phyloP scores from a whole-genome alignment of 2,113 vertebrate genomes.

The Mesoclemmys tuberculata region DNA sequence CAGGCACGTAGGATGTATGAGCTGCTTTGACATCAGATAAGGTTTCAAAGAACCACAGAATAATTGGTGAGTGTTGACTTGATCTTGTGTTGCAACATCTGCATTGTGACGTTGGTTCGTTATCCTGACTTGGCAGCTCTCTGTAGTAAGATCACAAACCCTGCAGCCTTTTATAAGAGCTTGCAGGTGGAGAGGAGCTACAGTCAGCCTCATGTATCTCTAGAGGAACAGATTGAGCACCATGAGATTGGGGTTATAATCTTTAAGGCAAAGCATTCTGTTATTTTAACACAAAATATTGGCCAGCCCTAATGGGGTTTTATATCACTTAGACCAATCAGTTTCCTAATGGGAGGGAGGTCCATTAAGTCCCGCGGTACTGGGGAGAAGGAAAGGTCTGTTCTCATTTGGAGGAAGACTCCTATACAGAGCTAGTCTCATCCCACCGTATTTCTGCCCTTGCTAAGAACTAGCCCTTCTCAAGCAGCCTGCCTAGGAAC shows the following conservation, averaged over 20 bases:
- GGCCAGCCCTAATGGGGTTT: not conserved
- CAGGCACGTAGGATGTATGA: not conserved
- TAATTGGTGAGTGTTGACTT: not conserved
- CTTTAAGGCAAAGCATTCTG: not conserved
- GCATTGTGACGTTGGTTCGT: rapidly evolving
- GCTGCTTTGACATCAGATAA: not conserved
- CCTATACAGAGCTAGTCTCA: rapidly evolving
- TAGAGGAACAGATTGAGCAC: not conserved
- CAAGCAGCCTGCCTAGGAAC: not conserved
- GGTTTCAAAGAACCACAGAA: not conserved
- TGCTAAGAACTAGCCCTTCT: not conserved
- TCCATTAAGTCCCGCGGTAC: not conserved
- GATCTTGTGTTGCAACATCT: not conserved
- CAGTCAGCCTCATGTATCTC: not conserved
- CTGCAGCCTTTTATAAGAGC: not conserved
- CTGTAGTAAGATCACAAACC: not conserved
- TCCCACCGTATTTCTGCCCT: not conserved
- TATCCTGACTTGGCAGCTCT: not conserved
- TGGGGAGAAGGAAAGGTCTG: not conserved
- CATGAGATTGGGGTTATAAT: not conserved
- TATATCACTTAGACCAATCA: not conserved
- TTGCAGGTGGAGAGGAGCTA: not conserved
- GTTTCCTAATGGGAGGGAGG: not conserved
- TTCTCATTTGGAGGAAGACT: not conserved
- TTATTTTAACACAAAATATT: not conserved